phyloP scores from a whole-genome alignment of 2,113 vertebrate genomes.

The Chloroceryle aenea region DNA sequence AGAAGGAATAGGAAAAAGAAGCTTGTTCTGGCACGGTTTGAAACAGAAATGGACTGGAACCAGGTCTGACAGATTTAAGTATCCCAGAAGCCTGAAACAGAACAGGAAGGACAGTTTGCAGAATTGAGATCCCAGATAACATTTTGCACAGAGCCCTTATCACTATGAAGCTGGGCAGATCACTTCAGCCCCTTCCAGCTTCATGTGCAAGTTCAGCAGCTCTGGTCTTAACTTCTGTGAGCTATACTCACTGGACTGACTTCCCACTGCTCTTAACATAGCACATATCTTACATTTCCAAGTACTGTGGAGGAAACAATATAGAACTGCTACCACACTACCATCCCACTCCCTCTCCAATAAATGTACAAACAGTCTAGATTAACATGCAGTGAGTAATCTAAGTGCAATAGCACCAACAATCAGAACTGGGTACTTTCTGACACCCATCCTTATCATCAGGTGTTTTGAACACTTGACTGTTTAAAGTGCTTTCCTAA shows the following conservation, averaged over 20 bases:
- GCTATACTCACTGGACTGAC: background rate
- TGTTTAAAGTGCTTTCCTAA: conserved; percentile 6
- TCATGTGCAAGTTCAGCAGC: background rate
- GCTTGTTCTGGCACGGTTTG: background rate
- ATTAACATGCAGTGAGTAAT: background rate
- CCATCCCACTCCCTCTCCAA: background rate
- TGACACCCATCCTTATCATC: background rate
- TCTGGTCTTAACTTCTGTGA: background rate
- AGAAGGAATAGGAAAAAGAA: background rate
- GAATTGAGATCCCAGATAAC: background rate
- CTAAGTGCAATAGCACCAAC: background rate
- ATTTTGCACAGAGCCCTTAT: background rate
- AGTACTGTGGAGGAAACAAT: background rate
- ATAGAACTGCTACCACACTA: background rate
- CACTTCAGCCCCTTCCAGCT: background rate
- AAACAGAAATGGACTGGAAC: background rate
- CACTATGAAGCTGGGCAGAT: background rate
- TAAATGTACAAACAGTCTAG: background rate
- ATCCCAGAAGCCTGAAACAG: background rate
- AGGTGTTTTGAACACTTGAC: background rate
- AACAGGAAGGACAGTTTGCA: background rate
- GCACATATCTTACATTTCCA: background rate
- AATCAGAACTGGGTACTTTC: background rate
- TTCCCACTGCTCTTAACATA: background rate
- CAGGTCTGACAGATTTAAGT: background rate